phyloP scores from a whole-genome alignment of 35 echinoderm and acorn worm species.

The Lytechinus pictus region DNA sequence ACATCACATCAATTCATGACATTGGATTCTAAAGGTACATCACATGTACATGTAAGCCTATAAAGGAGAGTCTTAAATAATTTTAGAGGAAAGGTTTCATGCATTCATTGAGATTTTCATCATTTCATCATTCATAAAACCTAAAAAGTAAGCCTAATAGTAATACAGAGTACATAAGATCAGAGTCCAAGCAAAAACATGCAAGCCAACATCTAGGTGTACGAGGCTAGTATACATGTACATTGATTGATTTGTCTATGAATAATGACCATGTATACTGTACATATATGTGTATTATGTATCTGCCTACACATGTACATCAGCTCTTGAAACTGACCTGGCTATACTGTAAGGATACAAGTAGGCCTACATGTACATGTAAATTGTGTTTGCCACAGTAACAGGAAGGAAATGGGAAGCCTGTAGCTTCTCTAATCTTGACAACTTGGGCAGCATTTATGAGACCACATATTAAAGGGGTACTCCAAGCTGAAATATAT shows the following conservation, averaged over 20 bases:
- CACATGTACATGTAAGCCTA: too few species aligned
- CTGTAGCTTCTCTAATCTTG: slow-evolving; percentile 16
- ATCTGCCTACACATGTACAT: not conserved
- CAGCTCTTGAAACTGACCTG: not conserved
- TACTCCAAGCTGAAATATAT: too few species aligned
- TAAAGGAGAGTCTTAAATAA: too few species aligned
- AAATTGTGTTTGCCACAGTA: not conserved
- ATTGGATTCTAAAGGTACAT: too few species aligned
- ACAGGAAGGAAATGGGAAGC: slow-evolving; percentile 8
- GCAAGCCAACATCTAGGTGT: too few species aligned
- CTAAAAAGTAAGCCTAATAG: too few species aligned
- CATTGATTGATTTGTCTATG: not conserved
- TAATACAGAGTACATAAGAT: too few species aligned
- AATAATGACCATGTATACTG: not conserved
- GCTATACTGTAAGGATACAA: not conserved
- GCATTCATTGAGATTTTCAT: too few species aligned
- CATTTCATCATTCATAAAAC: too few species aligned
- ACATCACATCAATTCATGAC: too few species aligned
- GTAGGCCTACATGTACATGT: not conserved
- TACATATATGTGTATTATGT: not conserved
- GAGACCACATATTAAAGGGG: not conserved
- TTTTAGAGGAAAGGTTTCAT: too few species aligned
- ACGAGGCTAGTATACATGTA: not conserved
- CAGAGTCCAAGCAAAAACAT: too few species aligned
- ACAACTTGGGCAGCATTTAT: not conserved